Evolutionary conservation across 2,113 vertebrate species (phyloP), one percentile per base, ranked within the genome.

Genomic region (Campylomormyrus tamandua): DNA sequence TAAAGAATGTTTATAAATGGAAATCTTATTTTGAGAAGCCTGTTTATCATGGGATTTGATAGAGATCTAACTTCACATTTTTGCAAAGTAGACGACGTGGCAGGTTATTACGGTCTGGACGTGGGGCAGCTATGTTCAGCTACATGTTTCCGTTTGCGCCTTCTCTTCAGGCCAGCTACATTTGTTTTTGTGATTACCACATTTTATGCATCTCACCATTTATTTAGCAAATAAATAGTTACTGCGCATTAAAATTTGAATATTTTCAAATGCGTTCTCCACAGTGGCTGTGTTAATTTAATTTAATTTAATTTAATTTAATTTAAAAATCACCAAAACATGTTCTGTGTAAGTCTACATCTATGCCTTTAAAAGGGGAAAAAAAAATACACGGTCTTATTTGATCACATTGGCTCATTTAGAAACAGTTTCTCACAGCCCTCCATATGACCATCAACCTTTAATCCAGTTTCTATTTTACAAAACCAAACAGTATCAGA

Each of bases 401-500:
- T 77, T 39, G 70, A 15, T 39, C 15, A 77, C 35, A 3, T 39
- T 77, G 70, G 31, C 24, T 83, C 13, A 83, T 83, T 46, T 84
- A 48, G 24, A 84, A 46, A 17, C 19, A 42, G 17, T 48, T 84
- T 84, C 11, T 48, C 83, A 83, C 6, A 83, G 42, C 42, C 0
- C 48, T 39, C 0, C 50, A 87, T 52, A 27, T 87, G 24, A 31
- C 84, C 11, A 15, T 53, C 85, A 87, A 17, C 13, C 49, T 87
- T 53, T 87, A 52, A 87, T 87, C 85, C 31, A 85, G n/a, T 56
- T 53, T 35, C 27, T 11, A 89, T 31, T 89, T 89, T 27, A 89
- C 53, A 88, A 62, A 62, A 62, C 19, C 15, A 62, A 50, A 88
- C 31, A 21, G 66, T 88, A 58, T 17, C n/a, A 58, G 45, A 19